A percentile compares a stretch with the other conserved stretches of the same genome.
These are phyloP conservation scores for Tragelaphus strepsiceros DNA, from an alignment of 2,113 vertebrate genomes.

Conservation along the genomic window DNA sequence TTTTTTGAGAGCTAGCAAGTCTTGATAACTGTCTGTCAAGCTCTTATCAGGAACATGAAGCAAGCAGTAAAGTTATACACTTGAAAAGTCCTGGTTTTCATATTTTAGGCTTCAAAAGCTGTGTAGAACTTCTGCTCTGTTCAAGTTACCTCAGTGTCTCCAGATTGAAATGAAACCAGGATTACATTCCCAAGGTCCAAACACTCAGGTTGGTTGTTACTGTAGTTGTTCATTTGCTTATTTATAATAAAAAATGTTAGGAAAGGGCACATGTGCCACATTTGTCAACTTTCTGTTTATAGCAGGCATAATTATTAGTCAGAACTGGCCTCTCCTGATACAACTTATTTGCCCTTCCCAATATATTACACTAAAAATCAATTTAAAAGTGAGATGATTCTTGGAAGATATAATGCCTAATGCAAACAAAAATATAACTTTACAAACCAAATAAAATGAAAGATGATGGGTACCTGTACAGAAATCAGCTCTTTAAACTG, in stretches of 20 bases:
- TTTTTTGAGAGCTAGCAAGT: neutral
- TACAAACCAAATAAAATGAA: neutral
- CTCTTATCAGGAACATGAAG: neutral
- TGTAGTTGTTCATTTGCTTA: neutral
- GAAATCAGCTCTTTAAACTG: neutral
- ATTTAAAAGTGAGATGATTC: neutral
- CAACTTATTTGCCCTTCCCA: neutral
- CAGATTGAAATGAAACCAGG: neutral
- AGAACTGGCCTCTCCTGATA: neutral
- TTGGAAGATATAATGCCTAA: neutral
- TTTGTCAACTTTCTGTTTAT: neutral
- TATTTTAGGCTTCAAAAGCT: neutral
- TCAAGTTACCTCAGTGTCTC: neutral
- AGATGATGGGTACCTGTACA: neutral
- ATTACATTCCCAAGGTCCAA: neutral
- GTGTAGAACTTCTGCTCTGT: neutral
- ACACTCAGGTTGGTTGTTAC: neutral
- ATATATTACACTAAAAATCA: conserved; percentile 7
- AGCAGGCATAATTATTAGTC: neutral
- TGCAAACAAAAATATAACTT: neutral
- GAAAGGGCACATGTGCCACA: neutral
- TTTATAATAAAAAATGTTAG: neutral
- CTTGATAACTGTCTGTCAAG: neutral
- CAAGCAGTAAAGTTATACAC: neutral
- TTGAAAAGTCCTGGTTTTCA: neutral